Evolutionary conservation across 2,888 invertebrate species (phyloP), one percentile per base, ranked within the genome.

Genomic region (Diaperis boleti): DNA sequence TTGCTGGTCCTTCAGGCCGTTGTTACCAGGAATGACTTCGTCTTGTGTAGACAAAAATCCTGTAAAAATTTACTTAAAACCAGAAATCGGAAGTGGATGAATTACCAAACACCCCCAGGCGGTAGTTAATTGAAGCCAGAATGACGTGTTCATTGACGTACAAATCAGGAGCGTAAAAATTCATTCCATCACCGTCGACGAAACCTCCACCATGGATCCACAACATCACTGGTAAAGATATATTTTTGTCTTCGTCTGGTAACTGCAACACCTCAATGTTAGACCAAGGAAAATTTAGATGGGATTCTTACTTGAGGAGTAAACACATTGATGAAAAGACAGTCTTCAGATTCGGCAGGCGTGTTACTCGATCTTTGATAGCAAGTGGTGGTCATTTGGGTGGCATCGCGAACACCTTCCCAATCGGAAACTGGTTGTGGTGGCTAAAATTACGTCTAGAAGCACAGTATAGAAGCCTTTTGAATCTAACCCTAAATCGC

Each of bases 31-130:
- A 0, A 89, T 82, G 0, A 84, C 74, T 0, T 85, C 84, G 69
- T 92, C 91, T 8, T 87, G 90, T 0, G 91, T 90, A 72, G 89
- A 91, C 0, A 92, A 81, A 77, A 93, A 92, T 55, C 92, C 90
- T 88, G 29, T n/a, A n/a, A n/a, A 41, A 4, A 3, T 20, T 20
- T 6, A 3, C 20, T 4, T 20, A 20, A 20, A 6, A 4, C 6
- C 20, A n/a, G n/a, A n/a, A n/a, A n/a, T n/a, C n/a, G n/a, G n/a
- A n/a, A n/a, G n/a, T 20, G 3, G 15, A 17, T 15, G 7, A 15
- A 18, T 31, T 33, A 87, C 89, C 91, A 56, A 91, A 75, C 0
- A 89, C 87, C 45, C 91, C 91, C 7, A 91, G 71, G 33, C 92
- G 83, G 72, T 91, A 92, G 77, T 88, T 90, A 0, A 91, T 72